Percentiles rank a stretch among this genome's conserved stretches.
phyloP scores from a whole-genome alignment of 2,888 invertebrate genomes.

The Myopa tessellatipennis region DNA sequence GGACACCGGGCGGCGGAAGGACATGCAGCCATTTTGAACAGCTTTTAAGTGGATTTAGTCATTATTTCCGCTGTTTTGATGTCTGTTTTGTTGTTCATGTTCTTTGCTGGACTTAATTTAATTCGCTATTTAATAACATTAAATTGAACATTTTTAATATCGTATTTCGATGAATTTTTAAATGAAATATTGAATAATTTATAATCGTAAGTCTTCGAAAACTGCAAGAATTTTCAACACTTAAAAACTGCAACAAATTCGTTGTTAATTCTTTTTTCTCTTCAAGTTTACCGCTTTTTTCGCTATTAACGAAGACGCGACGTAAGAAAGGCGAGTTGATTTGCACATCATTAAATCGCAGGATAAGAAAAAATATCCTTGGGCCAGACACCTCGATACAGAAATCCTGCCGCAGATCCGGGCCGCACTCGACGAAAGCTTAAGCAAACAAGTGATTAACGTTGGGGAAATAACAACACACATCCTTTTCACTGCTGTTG shows the following conservation, averaged over 20 bases:
- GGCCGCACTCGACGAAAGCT: neutral
- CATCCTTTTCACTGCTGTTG: neutral
- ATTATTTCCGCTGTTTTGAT: neutral
- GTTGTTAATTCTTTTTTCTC: too few relatives aligned
- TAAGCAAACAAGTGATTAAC: slow-evolving; percentile 36
- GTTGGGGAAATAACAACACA: neutral
- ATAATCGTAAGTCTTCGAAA: too few relatives aligned
- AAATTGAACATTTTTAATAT: neutral
- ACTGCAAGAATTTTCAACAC: too few relatives aligned
- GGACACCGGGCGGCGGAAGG: neutral
- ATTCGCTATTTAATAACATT: neutral
- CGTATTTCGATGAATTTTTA: neutral
- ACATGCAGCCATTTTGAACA: slow-evolving; percentile 4
- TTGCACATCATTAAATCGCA: slow-evolving; percentile 25
- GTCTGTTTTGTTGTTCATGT: neutral
- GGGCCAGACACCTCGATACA: neutral
- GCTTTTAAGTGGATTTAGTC: neutral
- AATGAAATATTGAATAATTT: neutral
- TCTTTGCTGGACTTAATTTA: neutral
- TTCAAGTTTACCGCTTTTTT: too few relatives aligned
- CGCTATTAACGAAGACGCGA: too few relatives aligned
- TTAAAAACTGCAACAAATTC: too few relatives aligned
- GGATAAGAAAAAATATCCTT: slow-evolving; percentile 19
- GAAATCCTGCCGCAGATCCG: neutral
- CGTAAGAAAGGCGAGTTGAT: neutral